Evolutionary conservation across 1,140 invertebrate genomes (phyloP).

Genomic region (Orius laevigatus): DNA sequence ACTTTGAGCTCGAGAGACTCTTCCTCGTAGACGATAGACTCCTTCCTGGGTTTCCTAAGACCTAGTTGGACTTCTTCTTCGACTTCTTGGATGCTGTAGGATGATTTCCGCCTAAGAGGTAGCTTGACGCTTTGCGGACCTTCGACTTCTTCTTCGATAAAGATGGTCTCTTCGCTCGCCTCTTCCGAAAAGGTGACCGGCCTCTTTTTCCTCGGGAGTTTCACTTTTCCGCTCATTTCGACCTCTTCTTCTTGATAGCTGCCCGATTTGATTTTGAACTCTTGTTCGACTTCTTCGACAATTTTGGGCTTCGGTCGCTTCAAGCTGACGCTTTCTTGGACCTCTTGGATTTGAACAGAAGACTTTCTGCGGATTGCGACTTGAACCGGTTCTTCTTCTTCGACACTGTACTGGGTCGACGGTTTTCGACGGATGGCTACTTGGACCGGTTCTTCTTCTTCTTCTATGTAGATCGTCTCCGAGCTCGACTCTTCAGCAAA

Average conservation of each 20-base stretch:
- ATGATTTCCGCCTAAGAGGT: conserved; percentile 19
- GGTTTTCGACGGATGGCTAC: conserved; percentile 23
- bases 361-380: conserved; percentile 24
- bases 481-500: conserved; percentile 51
- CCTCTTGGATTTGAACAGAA: conserved; percentile 23
- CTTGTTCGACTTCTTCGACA: conserved; percentile 66
- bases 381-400: conserved; percentile 27
- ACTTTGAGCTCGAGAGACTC: conserved; percentile 36
- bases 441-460: conserved; percentile 34
- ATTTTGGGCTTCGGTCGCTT: conserved; percentile 25
- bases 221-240: conserved; percentile 64
- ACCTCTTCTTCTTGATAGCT: conserved; percentile 74
- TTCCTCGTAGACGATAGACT: conserved; percentile 36
- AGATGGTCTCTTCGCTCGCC: conserved; percentile 42
- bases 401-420: conserved; percentile 15
- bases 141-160: conserved; percentile 45
- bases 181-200: conserved; percentile 52
- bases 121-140: conserved; percentile 38
- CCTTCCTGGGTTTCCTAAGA: conserved; percentile 17
- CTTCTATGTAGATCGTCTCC: conserved; percentile 43
- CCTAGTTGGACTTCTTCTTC: conserved; percentile 23
- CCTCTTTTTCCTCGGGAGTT: conserved; percentile 56
- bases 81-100: conserved; percentile 21
- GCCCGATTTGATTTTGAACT: conserved; percentile 66
- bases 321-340: not conserved